Conservation (phyloP, 2,888 invertebrate species). For the Troides helena region DNA sequence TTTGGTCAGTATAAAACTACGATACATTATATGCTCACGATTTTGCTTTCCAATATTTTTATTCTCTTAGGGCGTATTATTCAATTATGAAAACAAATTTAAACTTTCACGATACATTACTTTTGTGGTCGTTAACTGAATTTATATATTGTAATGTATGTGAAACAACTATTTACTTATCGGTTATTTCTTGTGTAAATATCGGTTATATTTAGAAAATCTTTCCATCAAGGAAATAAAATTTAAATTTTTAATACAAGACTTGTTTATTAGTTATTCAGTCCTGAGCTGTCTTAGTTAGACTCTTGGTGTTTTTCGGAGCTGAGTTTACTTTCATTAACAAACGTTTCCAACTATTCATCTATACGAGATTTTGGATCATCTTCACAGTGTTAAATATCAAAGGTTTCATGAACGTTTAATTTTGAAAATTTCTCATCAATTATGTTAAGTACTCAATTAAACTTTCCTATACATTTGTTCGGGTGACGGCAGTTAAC, state of each 20-base stretch:
- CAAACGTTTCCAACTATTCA: too few relatives aligned
- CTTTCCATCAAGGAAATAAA: neutral
- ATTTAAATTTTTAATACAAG: too few relatives aligned
- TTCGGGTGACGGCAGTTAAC: neutral
- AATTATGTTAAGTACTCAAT: neutral
- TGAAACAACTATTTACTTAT: neutral
- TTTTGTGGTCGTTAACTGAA: neutral
- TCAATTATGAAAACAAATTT: slow-evolving; percentile 18
- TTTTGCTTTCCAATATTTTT: slow-evolving; percentile 4
- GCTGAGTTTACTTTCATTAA: too few relatives aligned
- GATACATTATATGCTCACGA: neutral
- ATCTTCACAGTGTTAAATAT: too few relatives aligned
- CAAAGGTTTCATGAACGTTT: too few relatives aligned
- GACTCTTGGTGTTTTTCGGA: too few relatives aligned
- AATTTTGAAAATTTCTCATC: neutral
- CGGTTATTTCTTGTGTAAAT: neutral
- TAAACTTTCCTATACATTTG: neutral
- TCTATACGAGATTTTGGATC: too few relatives aligned
- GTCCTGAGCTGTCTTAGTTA: too few relatives aligned
- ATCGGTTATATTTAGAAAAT: neutral
- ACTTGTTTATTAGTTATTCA: too few relatives aligned
- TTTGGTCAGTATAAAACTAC: slow-evolving; percentile 2
- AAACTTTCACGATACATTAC: slow-evolving; percentile 9
- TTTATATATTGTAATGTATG: neutral
- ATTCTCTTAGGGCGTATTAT: slow-evolving; percentile 6